Base-by-base conservation (phyloP, 1,140 invertebrate genomes). In the Palaemon carinicauda region DNA sequence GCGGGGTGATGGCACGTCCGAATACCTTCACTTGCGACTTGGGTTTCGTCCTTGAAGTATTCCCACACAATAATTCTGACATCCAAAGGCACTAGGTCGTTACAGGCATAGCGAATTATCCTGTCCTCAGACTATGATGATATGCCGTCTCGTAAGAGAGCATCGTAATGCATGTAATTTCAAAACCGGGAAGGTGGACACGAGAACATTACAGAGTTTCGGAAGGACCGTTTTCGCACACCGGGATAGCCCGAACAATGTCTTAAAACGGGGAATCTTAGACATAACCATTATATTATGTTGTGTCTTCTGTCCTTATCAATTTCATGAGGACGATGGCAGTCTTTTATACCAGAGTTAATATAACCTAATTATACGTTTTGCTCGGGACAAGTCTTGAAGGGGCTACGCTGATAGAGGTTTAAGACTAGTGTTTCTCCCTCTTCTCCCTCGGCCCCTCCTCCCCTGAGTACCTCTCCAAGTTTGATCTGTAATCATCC, bases 251-350 rank as follows among this genome's bases (percentile, higher is more conserved):
- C 17, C 56, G 83, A 80, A 77, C 80, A 86, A 86, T 86, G 77
- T 77, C 83, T 41, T 86, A 86, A 80, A 86, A 86, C 83, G 52
- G 53, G 82, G 83, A 77, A 86, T 86, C 80, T 77, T 80, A 77
- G 83, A 80, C 83, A 86, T 71, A 71, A 86, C 83, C 83, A 86
- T 86, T 86, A 86, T 86, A 86, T 86, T 86, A 86, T 65, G 83
- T 65, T 71, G 83, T 80, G 83, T 86, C 83, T 86, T 79, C 75
- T 86, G 54, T 80, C 83, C 83, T 86, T 86, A 86, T 86, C 83
- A 86, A 86, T 86, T 86, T 86, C 83, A 86, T 86, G 83, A 86
- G 83, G 83, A 12, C 52, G 83, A 86, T 86, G 83, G 83, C 83
- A 79, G 83, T 86, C 83, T 86, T 86, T 86, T 86, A 80, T 73